A percentile compares a stretch with the other conserved stretches of the same genome.
Conservation (phyloP, 2,888 invertebrate genomes). For the Andrena camellia region DNA sequence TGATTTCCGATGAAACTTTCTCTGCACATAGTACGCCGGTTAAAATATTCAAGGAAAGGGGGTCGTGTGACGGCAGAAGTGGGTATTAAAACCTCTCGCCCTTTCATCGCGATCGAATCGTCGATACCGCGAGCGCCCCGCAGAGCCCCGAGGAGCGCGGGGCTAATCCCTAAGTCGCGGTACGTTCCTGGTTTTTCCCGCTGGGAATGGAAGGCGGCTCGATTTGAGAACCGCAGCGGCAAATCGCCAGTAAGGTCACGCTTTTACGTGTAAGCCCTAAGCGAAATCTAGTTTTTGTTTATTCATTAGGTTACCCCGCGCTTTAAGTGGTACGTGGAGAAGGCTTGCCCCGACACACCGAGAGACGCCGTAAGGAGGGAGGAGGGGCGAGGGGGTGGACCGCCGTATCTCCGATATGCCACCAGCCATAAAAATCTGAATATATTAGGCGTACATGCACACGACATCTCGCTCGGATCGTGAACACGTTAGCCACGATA, state of each 20-base stretch:
- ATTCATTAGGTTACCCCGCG: conserved; percentile 82
- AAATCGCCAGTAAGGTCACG: conserved; percentile 83
- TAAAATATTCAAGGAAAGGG: conserved; percentile 6
- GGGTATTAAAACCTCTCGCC: conserved; percentile 16
- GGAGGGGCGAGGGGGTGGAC: conserved; percentile 46
- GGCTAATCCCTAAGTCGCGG: conserved; percentile 11
- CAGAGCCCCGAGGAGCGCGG: not conserved
- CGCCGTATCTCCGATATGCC: conserved; percentile 83
- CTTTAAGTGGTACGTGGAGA: conserved; percentile 79
- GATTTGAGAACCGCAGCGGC: conserved; percentile 77
- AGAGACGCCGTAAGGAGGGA: conserved; percentile 16
- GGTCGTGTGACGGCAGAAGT: conserved; percentile 11
- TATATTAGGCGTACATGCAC: conserved; percentile 83
- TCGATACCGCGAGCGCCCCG: not conserved
- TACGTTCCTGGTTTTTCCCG: not conserved
- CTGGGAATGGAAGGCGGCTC: conserved; percentile 46
- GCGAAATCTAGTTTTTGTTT: conserved; percentile 84
- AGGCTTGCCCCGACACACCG: conserved; percentile 58
- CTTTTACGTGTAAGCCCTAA: conserved; percentile 82
- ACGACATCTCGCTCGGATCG: conserved; percentile 82
- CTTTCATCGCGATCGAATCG: conserved; percentile 18
- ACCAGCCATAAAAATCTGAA: conserved; percentile 85
- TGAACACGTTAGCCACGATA: conserved; percentile 81
- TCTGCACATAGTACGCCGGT: too few species aligned
- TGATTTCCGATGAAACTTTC: not conserved